Evolutionary conservation across 2,888 invertebrate genomes (phyloP), one percentile per base, ranked within the genome.

Genomic region (Pilophorus perplexus): DNA sequence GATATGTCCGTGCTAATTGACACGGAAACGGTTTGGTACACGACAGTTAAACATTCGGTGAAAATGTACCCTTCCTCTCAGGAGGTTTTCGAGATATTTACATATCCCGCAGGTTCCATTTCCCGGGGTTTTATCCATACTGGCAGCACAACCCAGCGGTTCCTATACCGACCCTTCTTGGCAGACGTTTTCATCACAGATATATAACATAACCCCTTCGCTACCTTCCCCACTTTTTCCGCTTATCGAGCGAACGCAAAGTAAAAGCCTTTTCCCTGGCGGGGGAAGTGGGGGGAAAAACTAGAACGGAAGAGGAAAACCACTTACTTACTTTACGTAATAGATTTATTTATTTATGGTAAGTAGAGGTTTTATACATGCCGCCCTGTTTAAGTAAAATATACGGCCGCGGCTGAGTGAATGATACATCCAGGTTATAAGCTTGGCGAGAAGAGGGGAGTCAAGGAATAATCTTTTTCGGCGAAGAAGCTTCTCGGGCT

Each of bases 341-440:
- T 59, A 59, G 59, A 59, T 59, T 59, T 59, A 59, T 59, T 59
- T 59, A 59, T 59, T 59, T 59, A 59, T 59, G 59, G 59, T 42
- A 59, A 59, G 59, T 42, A 59, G 59, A 42, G 42, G 59, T 59
- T 59, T 59, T 59, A 59, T 59, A 42, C 59, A 59, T 59, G 42
- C 59, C 59, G 59, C 22, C 59, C 59, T 22, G 40, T 59, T 59
- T 40, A 40, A 59, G 59, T 22, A 25, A 40, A 59, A 59, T 59
- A 42, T 59, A 59, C 59, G 59, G 59, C 42, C n/a, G 10, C 22
- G 46, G 52, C 42, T 27, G 59, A 59, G 38, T 38, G 59, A 59
- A 59, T 59, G 59, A 59, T 59, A 59, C 59, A 42, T 59, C 25
- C 33, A 23, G 42, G 59, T 59, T 59, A 59, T 59, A 42, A 59